Conservation (phyloP, 2,113 vertebrate species). For the Pagrus major region DNA sequence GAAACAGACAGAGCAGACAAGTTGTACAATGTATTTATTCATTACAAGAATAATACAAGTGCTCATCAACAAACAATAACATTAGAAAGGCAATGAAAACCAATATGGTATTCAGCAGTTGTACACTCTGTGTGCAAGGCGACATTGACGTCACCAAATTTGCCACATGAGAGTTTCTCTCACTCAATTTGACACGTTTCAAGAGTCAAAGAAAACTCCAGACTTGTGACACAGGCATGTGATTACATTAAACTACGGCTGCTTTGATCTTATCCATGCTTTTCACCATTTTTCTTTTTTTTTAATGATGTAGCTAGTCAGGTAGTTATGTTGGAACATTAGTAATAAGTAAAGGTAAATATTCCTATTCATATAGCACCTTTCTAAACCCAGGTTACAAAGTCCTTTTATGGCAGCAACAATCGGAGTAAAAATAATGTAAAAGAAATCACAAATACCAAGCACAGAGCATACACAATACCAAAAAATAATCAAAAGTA, state of each 20-base stretch:
- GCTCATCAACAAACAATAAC: background rate
- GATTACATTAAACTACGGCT: background rate
- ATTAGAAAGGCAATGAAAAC: background rate
- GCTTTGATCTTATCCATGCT: too few species aligned
- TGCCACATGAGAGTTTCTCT: background rate
- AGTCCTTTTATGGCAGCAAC: too few species aligned
- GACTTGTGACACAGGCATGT: background rate
- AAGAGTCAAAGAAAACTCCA: background rate
- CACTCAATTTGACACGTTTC: background rate
- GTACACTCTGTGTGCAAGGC: background rate
- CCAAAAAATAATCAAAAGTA: too few species aligned
- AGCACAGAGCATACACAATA: too few species aligned
- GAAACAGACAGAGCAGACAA: background rate
- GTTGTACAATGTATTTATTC: background rate
- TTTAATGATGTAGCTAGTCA: background rate
- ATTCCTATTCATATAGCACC: too few species aligned
- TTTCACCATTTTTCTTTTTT: background rate
- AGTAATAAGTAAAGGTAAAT: too few species aligned
- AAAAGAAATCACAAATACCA: too few species aligned
- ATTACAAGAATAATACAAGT: background rate
- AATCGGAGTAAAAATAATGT: too few species aligned
- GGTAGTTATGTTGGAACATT: too few species aligned
- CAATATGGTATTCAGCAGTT: background rate
- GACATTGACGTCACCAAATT: background rate
- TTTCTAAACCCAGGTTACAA: too few species aligned